Conservation (phyloP, 2,888 invertebrate genomes). For the Hypomecis atomaria region DNA sequence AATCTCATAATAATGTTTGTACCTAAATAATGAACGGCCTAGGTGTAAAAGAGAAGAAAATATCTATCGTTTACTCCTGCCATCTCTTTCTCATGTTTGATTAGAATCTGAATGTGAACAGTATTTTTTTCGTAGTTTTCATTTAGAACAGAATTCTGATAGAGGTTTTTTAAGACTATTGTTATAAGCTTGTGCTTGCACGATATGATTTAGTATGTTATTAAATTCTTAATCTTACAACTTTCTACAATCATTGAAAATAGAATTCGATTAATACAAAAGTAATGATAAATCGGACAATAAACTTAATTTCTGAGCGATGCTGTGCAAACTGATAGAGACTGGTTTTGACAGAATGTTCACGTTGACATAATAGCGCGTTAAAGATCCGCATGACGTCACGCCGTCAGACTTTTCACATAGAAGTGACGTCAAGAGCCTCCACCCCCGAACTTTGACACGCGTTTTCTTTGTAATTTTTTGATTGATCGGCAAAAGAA, state of each 20-base stretch:
- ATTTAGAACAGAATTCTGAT: conserved; percentile 56
- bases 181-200: conserved; percentile 62
- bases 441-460: too few relatives aligned
- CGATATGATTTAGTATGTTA: conserved; percentile 36
- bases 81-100: background rate
- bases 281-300: conserved; percentile 9
- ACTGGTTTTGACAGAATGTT: background rate
- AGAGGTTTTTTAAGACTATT: conserved; percentile 46
- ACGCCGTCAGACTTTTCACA: too few relatives aligned
- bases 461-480: too few relatives aligned
- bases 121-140: conserved; percentile 18
- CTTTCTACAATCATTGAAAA: conserved; percentile 10
- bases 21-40: conserved; percentile 6
- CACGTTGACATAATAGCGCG: too few relatives aligned
- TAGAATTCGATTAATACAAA: conserved; percentile 1
- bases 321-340: conserved; percentile 18
- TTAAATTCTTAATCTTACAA: conserved; percentile 30
- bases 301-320: background rate
- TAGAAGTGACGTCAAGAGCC: too few relatives aligned
- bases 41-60: conserved; percentile 7
- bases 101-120: background rate
- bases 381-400: too few relatives aligned
- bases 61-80: background rate
- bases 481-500: too few relatives aligned
- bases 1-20: conserved; percentile 3